These are phyloP conservation scores for Oxytorus armatus DNA, from an alignment of 2,888 invertebrate species.

Conservation along the genomic window DNA sequence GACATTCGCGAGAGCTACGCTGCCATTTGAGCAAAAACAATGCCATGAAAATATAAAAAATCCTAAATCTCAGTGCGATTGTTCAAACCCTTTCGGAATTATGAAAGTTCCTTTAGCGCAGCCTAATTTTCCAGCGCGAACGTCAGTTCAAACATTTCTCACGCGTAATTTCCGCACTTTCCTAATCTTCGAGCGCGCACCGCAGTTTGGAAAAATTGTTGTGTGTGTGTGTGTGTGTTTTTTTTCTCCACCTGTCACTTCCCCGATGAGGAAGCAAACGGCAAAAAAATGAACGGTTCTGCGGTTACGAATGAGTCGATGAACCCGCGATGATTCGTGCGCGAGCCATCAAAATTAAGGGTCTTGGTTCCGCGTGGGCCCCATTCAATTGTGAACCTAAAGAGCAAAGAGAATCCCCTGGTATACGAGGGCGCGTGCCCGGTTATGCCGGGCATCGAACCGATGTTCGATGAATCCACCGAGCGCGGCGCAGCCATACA, in stretches of 20 bases:
- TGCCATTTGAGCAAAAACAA: too few relatives aligned
- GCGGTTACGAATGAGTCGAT: conserved; percentile 33
- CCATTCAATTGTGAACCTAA: conserved; percentile 34
- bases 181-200: too few relatives aligned
- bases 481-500: conserved; percentile 64
- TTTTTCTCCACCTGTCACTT: background rate
- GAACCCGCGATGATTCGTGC: conserved; percentile 48
- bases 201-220: too few relatives aligned
- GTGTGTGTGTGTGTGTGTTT: too few relatives aligned
- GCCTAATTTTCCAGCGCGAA: too few relatives aligned
- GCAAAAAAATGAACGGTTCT: conserved; percentile 23
- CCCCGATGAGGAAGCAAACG: conserved; percentile 13
- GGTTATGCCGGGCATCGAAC: conserved; percentile 63
- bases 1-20: too few relatives aligned
- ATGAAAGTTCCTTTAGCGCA: too few relatives aligned
- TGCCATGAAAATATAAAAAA: too few relatives aligned
- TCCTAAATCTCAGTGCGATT: too few relatives aligned
- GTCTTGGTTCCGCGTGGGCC: conserved; percentile 2
- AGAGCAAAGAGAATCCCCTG: conserved; percentile 55
- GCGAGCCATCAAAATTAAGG: conserved; percentile 56
- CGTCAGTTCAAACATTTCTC: too few relatives aligned
- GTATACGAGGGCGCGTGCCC: conserved; percentile 65
- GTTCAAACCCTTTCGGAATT: too few relatives aligned
- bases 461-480: conserved; percentile 62
- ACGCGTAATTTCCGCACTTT: too few relatives aligned